Evolutionary conservation across 2,797 vertebrate species (phyloP).

Genomic region (Lemur catta): DNA sequence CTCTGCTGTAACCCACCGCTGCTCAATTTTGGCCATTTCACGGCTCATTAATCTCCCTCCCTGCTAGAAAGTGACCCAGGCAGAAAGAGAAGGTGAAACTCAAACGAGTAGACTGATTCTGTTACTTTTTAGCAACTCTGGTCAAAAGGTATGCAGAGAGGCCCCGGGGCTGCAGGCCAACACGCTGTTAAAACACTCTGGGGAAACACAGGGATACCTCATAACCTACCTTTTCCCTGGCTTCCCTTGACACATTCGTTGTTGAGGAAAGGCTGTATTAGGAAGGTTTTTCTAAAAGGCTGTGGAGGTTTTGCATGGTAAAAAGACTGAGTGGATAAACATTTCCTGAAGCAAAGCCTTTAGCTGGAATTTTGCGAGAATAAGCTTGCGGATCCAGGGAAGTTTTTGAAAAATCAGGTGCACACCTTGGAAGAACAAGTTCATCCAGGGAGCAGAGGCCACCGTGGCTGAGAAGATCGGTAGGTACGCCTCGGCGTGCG

Average conservation of each 20-base stretch:
- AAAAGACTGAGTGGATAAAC: not conserved
- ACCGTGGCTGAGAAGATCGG: rapidly evolving
- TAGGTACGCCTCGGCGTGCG: rapidly evolving
- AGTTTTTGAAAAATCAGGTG: not conserved
- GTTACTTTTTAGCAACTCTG: conserved; percentile 8
- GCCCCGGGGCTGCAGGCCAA: not conserved
- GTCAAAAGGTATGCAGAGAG: not conserved
- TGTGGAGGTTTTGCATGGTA: not conserved
- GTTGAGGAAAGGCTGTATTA: not conserved
- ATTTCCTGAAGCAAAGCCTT: not conserved
- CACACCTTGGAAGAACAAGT: not conserved
- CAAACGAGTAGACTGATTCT: not conserved
- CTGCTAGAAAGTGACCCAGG: not conserved
- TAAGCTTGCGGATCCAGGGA: not conserved
- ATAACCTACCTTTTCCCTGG: rapidly evolving
- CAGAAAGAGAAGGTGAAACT: not conserved
- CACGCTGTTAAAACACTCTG: too few relatives aligned
- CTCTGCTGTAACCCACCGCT: not conserved
- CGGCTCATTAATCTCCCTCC: not conserved
- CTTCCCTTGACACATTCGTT: not conserved
- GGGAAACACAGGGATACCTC: not conserved
- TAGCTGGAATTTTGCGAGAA: not conserved
- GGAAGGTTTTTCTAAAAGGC: not conserved
- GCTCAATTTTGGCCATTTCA: not conserved
- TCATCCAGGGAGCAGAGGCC: not conserved